Base-by-base conservation (phyloP, 2,888 invertebrate species). In the Eurytoma adleriae region DNA sequence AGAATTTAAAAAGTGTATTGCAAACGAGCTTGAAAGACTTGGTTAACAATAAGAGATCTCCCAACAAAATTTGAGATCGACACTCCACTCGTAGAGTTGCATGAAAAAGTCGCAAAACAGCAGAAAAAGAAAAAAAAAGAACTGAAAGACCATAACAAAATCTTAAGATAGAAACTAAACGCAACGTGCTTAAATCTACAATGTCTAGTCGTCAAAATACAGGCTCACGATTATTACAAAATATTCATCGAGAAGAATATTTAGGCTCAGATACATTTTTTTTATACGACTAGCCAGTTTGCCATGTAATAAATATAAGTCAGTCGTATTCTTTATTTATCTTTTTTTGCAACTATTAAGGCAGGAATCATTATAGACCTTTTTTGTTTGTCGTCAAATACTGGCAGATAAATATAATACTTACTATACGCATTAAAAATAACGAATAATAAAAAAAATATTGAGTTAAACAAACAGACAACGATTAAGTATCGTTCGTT, bases 401-500 rank as follows among this genome's bases (percentile, higher is more conserved):
- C 59, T 68, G 48, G 67, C 59, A 75, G 59, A 68, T 59, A 62
- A 40, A 64, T 64, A 64, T 64, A 40, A 64, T 64, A 64, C 40
- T 30, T 64, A 40, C 30, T 30, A 59, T 66, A 40, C 20, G 54
- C 48, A 74, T n/a, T 27, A 40, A 50, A 18, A 50, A 48, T 30
- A 48, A 50, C 40, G 48, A 78, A 10, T 57, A 56, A 75, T 52
- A 57, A 64, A 67, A 64, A 64, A 50, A 79, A 59, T 71, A 16
- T 52, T 30, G 70, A 70, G 7, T 18, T 48, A 30, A 57, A 69
- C 40, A 69, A 67, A 52, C 4, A 68, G 27, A 56, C 68, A 67
- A 57, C 20, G 52, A 74, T 78, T 75, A 82, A 78, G 69, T 78
- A 3, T 82, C 78, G 75, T 80, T 82, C 48, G 70, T 78, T 52